Evolutionary conservation across 2,113 vertebrate species (phyloP), one percentile per base, ranked within the genome.

Genomic region (Tretioscincus oriximinensis): DNA sequence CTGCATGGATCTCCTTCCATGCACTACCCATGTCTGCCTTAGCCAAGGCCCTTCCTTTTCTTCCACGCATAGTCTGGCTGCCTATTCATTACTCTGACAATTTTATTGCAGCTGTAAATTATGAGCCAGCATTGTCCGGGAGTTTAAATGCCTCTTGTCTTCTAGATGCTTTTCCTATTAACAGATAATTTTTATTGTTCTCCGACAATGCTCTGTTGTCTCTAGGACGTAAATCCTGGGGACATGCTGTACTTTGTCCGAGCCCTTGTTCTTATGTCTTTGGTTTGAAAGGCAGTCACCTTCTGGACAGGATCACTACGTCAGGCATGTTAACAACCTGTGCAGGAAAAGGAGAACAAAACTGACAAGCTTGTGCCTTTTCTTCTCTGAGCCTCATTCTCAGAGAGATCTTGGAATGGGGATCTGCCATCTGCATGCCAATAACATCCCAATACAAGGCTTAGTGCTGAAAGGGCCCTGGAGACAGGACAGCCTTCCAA

Each of bases 101-200:
- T 68, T 89, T 86, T 80, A 89, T 72, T 71, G 68, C 68, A 28
- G 16, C 75, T 7, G 68, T 84, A 80, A 90, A 82, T 88, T 84
- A 84, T 22, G 45, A 78, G 26, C n/a, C 47, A 2, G 0, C 0
- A 54, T 41, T 85, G 81, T 77, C 75, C 22, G 24, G 61, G 1
- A 76, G 71, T 82, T 74, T 71, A 73, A 81, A 72, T 0, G 1
- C 51, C 85, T 78, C 81, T 84, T 9, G 0, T 78, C 84, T 85
- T 28, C 47, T 5, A n/a, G 76, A 61, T 8, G 9, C 74, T 88
- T 84, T 85, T 82, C 83, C 77, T 82, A 65, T 81, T 82, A 85
- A 81, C 2, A 0, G 79, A 84, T 88, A 41, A 24, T 61, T 86
- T 86, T 89, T 84, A 88, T 76, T 81, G 71, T 84, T 85, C 81